Evolutionary conservation across 2,888 invertebrate species (phyloP).

Genomic region (Odiellus spinosus): DNA sequence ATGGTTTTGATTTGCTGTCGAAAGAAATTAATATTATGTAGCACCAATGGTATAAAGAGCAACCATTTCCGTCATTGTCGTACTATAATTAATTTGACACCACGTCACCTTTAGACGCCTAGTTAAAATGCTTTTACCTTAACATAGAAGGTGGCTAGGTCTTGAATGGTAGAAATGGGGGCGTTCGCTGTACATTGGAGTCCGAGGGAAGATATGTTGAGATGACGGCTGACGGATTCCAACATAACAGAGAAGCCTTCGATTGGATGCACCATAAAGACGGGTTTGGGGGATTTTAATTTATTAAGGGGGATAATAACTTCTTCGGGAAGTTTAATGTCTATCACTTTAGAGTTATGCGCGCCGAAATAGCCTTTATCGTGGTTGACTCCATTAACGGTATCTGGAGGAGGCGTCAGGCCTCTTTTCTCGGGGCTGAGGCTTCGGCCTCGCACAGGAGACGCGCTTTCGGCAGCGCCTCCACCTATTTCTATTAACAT

Average conservation of each 20-base stretch:
- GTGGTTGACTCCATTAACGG: too few relatives aligned
- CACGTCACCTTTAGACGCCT: too few relatives aligned
- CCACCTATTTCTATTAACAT: constrained; percentile 41
- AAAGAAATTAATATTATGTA: constrained; percentile 6
- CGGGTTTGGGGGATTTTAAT: constrained; percentile 22
- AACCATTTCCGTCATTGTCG: too few relatives aligned
- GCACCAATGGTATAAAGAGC: too few relatives aligned
- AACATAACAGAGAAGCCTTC: constrained; percentile 66
- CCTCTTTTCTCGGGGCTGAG: not conserved
- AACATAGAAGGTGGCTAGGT: constrained; percentile 43
- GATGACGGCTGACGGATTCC: constrained; percentile 48
- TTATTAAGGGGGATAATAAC: constrained; percentile 54
- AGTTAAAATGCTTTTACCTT: too few relatives aligned
- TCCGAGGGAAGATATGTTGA: constrained; percentile 56
- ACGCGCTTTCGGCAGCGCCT: not conserved
- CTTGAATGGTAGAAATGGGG: constrained; percentile 51
- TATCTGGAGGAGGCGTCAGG: constrained; percentile 13
- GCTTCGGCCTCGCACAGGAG: too few relatives aligned
- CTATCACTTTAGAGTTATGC: constrained; percentile 27
- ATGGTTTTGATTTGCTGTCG: constrained; percentile 50
- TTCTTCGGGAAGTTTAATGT: constrained; percentile 34
- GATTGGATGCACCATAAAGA: constrained; percentile 59
- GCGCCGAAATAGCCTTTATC: too few relatives aligned
- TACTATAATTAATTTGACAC: too few relatives aligned
- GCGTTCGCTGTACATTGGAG: constrained; percentile 67